A percentile compares a stretch with the other conserved stretches of the same genome.
Conservation (phyloP, 64 coral and sea anemone genomes). For the Stichodactyla helianthus region DNA sequence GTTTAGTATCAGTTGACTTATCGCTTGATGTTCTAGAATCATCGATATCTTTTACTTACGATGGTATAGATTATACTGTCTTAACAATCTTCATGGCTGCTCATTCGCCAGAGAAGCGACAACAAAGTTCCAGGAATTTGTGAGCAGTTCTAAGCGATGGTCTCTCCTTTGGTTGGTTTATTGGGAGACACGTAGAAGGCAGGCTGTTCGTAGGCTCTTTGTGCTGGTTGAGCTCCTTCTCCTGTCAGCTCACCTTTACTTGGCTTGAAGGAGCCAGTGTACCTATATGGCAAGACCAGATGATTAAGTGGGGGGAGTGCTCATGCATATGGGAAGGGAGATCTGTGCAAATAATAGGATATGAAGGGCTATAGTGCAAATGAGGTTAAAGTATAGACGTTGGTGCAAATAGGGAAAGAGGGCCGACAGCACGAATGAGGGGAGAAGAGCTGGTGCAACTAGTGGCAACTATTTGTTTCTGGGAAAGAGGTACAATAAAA, state of each 20-base stretch:
- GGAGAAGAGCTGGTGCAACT: no score
- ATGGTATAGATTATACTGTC: no score
- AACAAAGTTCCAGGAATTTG: background rate
- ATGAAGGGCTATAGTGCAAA: no score
- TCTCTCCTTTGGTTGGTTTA: conserved; percentile 40
- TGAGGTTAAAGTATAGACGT: no score
- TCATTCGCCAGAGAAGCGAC: background rate
- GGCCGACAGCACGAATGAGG: no score
- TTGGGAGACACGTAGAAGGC: conserved; percentile 75
- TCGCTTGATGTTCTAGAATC: no score
- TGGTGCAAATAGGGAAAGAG: no score
- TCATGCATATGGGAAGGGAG: no score
- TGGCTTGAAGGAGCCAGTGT: conserved; percentile 85
- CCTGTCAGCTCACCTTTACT: conserved; percentile 44
- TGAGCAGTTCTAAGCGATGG: background rate
- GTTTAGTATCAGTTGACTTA: background rate
- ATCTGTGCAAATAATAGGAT: no score
- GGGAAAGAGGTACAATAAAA: no score
- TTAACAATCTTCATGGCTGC: background rate
- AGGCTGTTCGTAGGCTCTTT: conserved; percentile 71
- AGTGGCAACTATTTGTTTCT: no score
- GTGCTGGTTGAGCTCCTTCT: conserved; percentile 28
- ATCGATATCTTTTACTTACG: no score
- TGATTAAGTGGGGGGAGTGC: background rate
- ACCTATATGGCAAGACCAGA: background rate